phyloP scores from a whole-genome alignment of 2,113 vertebrate genomes.

The Muntiacus muntjak region DNA sequence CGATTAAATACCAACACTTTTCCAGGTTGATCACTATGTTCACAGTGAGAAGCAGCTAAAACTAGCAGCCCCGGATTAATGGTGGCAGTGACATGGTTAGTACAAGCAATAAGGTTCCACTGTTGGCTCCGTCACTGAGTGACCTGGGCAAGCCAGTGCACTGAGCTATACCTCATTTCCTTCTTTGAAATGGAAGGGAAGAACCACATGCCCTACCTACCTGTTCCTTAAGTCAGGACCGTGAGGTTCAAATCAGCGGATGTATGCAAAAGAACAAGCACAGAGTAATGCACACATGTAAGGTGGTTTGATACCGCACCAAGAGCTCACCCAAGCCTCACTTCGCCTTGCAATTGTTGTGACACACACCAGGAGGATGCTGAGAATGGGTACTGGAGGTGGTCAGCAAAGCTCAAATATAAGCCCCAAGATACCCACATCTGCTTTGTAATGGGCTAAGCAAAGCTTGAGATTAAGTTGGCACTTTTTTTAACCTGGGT shows the following conservation, averaged over 20 bases:
- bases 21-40: background rate
- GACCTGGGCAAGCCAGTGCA: background rate
- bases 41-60: slow-evolving; percentile 13
- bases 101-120: slow-evolving; percentile 20
- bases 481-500: background rate
- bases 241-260: slow-evolving; percentile 70
- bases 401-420: background rate
- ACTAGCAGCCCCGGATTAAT: slow-evolving; percentile 33
- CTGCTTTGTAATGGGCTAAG: background rate
- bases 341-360: background rate
- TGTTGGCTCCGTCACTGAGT: background rate
- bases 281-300: slow-evolving; percentile 58
- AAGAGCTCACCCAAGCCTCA: slow-evolving; percentile 7
- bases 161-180: background rate
- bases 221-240: slow-evolving; percentile 74
- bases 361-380: background rate
- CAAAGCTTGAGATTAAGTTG: background rate
- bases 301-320: slow-evolving; percentile 39
- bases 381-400: background rate
- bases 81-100: slow-evolving; percentile 19
- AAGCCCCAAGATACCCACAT: background rate
- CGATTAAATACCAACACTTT: background rate
- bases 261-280: slow-evolving; percentile 77
- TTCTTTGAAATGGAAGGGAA: slow-evolving; percentile 37
- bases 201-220: slow-evolving; percentile 72